A percentile compares a stretch with the other conserved stretches of the same genome.
These are phyloP conservation scores for Trididemnum nubilum DNA, from an alignment of 23 tunicate genomes.

Conservation along the genomic window DNA sequence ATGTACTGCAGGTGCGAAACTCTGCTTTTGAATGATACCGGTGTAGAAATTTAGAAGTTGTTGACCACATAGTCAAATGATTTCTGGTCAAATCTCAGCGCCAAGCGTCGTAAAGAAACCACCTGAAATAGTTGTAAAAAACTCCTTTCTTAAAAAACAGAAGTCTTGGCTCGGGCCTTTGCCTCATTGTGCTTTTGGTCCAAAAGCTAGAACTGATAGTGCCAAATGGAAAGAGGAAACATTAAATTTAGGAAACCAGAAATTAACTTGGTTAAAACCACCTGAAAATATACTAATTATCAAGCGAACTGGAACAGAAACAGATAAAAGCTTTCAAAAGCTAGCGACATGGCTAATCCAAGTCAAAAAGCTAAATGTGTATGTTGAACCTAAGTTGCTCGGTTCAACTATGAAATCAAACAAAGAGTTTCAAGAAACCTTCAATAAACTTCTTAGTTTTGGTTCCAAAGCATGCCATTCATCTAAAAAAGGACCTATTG, in stretches of 20 bases:
- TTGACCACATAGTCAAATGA: no score
- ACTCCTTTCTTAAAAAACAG: no score
- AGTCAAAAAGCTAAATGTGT: slow-evolving; percentile 40
- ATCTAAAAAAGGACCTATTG: slow-evolving; percentile 3
- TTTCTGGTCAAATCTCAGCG: no score
- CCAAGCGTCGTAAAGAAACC: no score
- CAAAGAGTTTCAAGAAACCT: background rate
- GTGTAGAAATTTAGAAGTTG: no score
- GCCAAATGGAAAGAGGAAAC: background rate
- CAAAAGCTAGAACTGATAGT: slow-evolving; percentile 44
- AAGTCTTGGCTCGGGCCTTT: slow-evolving; percentile 45
- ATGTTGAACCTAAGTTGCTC: slow-evolving; percentile 56
- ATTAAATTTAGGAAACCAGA: slow-evolving; percentile 23
- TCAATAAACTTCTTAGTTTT: slow-evolving; percentile 9
- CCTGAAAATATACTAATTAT: slow-evolving; percentile 65
- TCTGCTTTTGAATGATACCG: no score
- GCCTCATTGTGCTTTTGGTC: slow-evolving; percentile 52
- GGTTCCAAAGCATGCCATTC: background rate
- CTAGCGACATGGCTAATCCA: slow-evolving; percentile 41
- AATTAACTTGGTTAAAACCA: slow-evolving; percentile 48
- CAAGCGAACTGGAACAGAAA: slow-evolving; percentile 52
- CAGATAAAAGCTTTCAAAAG: slow-evolving; percentile 12
- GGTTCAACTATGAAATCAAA: slow-evolving; percentile 5
- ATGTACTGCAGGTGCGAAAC: no score
- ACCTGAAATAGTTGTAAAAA: no score